phyloP scores from a whole-genome alignment of 2,888 invertebrate species.

The Boloria selene region DNA sequence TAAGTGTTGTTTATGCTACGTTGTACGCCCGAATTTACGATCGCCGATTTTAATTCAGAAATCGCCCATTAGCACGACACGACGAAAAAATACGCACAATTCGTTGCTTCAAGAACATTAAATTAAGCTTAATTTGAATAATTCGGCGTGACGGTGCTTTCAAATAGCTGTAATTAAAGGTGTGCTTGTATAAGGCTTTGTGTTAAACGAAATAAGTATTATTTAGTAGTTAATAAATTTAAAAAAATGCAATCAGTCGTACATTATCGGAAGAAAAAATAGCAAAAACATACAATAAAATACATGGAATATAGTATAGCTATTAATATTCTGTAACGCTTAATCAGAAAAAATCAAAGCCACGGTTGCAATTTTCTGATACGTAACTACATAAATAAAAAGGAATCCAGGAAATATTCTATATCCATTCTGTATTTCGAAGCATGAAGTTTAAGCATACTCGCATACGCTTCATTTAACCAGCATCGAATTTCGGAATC shows the following conservation, averaged over 20 bases:
- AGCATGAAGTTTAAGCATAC: too few relatives aligned
- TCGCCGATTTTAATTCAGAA: constrained; percentile 68
- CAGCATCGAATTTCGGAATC: not conserved
- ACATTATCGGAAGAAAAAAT: not conserved
- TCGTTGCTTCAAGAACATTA: constrained; percentile 70
- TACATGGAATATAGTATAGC: not conserved
- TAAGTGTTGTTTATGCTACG: constrained; percentile 71
- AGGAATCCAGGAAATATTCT: too few relatives aligned
- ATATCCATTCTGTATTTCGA: too few relatives aligned
- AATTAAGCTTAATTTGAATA: constrained; percentile 75
- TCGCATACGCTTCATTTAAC: too few relatives aligned
- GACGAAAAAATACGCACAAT: constrained; percentile 67
- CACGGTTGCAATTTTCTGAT: too few relatives aligned
- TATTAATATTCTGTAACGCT: too few relatives aligned
- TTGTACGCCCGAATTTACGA: constrained; percentile 64
- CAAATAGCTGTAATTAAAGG: constrained; percentile 73
- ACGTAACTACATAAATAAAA: too few relatives aligned
- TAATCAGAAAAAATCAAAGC: too few relatives aligned
- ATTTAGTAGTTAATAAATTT: constrained; percentile 25
- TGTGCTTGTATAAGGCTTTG: constrained; percentile 55
- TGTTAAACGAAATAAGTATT: constrained; percentile 33
- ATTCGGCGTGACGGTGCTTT: constrained; percentile 74
- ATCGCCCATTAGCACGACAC: constrained; percentile 68
- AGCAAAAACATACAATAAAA: not conserved
- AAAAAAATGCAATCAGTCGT: not conserved